Evolutionary conservation across 1,140 invertebrate species (phyloP).

Genomic region (Monochamus saltuarius): DNA sequence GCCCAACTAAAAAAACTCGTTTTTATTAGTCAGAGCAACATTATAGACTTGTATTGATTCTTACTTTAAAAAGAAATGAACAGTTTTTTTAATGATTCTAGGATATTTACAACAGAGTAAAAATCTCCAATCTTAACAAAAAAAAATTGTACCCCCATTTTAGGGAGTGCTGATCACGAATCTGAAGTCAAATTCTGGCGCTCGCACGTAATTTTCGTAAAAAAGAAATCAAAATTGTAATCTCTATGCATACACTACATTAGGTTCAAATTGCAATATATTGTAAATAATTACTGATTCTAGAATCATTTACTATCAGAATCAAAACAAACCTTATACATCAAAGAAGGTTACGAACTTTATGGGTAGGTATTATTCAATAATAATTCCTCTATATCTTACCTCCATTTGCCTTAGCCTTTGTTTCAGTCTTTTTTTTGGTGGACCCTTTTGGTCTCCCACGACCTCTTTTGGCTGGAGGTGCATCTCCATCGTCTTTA

Average conservation of each 20-base stretch:
- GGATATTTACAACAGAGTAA: background rate
- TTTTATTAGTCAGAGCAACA: background rate
- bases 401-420: conserved; percentile 34
- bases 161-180: too few species aligned
- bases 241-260: too few species aligned
- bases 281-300: too few species aligned
- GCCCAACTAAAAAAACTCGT: conserved; percentile 13
- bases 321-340: too few species aligned
- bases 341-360: too few species aligned
- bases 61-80: background rate
- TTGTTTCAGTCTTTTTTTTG: conserved; percentile 20
- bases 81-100: background rate
- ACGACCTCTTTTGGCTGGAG: conserved; percentile 34
- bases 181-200: too few species aligned
- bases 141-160: too few species aligned
- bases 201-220: too few species aligned
- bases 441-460: conserved; percentile 33
- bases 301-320: too few species aligned
- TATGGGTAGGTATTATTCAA: background rate
- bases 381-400: conserved; percentile 10
- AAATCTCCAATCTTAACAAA: background rate
- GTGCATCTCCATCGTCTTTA: conserved; percentile 27
- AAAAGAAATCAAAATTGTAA: too few species aligned
- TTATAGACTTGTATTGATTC: background rate
- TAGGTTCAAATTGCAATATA: too few species aligned